Percentiles rank a stretch among this genome's conserved stretches.
phyloP scores from a whole-genome alignment of 2,113 vertebrate species.

The Podarcis raffonei region DNA sequence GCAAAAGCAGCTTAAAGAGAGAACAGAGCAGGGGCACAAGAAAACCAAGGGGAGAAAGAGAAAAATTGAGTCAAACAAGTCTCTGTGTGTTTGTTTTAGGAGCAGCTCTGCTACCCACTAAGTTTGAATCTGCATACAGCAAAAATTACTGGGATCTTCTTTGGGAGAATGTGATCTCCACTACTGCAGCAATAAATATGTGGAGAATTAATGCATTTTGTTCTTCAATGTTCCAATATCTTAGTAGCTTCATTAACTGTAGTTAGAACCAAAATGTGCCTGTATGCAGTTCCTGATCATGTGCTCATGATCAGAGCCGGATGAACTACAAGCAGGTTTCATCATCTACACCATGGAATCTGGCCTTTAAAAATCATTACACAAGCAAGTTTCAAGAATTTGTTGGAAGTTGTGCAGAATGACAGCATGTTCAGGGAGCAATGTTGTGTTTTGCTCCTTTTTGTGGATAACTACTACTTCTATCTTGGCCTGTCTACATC shows the following conservation, averaged over 20 bases:
- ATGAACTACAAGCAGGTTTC: not conserved
- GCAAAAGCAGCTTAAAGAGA: constrained; percentile 45
- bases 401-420: not conserved
- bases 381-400: not conserved
- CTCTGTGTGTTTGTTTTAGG: accelerated
- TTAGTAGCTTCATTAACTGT: not conserved
- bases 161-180: not conserved
- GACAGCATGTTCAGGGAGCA: not conserved
- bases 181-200: not conserved
- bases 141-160: not conserved
- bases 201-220: not conserved
- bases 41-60: constrained; percentile 20
- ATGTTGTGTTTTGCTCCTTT: not conserved
- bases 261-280: constrained; percentile 18
- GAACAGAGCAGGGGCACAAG: not conserved
- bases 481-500: not conserved
- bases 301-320: accelerated
- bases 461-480: too few relatives aligned
- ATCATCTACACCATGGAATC: not conserved
- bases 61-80: not conserved
- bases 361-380: not conserved
- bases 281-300: not conserved
- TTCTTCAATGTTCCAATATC: not conserved
- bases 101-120: not conserved
- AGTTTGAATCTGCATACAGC: not conserved